Conservation (phyloP, 2,113 vertebrate genomes). For the Caloenas nicobarica region DNA sequence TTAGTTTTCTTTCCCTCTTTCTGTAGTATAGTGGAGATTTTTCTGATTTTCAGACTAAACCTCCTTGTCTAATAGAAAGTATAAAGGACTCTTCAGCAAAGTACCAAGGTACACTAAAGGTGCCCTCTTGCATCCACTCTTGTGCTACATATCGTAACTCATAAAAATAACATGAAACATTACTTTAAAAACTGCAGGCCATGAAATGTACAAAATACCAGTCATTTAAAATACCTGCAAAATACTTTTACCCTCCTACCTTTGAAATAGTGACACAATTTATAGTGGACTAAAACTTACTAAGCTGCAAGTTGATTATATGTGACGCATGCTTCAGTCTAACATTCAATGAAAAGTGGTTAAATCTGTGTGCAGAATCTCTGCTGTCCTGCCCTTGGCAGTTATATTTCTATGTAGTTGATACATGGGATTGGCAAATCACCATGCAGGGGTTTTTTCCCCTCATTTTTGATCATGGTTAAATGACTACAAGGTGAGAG, state of each 20-base stretch:
- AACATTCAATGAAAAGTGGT: not conserved
- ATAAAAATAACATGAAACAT: not conserved
- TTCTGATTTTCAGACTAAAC: not conserved
- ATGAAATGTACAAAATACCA: not conserved
- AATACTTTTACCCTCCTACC: accelerated
- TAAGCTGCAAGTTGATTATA: not conserved
- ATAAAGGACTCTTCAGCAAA: not conserved
- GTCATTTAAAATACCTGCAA: not conserved
- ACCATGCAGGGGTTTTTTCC: not conserved
- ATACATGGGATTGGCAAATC: not conserved
- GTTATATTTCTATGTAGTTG: not conserved
- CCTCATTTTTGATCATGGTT: not conserved
- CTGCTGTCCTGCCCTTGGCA: not conserved
- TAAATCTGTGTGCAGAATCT: not conserved
- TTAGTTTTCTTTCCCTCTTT: not conserved
- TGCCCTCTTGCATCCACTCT: not conserved
- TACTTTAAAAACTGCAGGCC: not conserved
- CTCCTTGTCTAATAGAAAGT: not conserved
- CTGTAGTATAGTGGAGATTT: not conserved
- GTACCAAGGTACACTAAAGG: not conserved
- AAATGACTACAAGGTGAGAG: not conserved
- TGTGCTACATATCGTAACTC: not conserved
- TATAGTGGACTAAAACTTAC: not conserved
- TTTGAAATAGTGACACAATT: not conserved
- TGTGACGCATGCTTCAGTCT: not conserved